Evolutionary conservation across 2,888 invertebrate genomes (phyloP), one percentile per base, ranked within the genome.

Genomic region (Cantharis flavilabris): DNA sequence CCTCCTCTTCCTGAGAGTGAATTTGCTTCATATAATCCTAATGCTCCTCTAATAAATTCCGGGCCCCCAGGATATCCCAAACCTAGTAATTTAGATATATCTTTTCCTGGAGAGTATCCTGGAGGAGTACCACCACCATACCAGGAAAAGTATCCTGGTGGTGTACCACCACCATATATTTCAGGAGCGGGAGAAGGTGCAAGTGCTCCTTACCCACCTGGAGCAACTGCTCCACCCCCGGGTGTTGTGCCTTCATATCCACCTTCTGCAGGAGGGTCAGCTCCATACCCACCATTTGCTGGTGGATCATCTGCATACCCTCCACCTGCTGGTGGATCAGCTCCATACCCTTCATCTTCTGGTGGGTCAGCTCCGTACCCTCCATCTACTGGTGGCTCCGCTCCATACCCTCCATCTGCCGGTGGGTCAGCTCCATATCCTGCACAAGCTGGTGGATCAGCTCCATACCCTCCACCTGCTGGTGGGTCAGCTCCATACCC

Each of bases 301-400:
- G 49, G 49, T 14, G 74, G 76, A 16, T 28, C 76, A 64, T 63
- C 16, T 13, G 20, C 73, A 16, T 70, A 71, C 26, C 74, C 77
- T 20, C 28, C 49, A 63, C n/a, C 72, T 62, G 70, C 71, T n/a
- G 49, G 49, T 14, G 75, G 76, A 16, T 28, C 76, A 64, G 63
- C n/a, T 13, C 28, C 71, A 30, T 62, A 28, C 18, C 26, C 70
- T 62, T n/a, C 69, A 49, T 20, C 76, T 62, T 49, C 71, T 2
- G 49, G 49, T 18, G 75, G 76, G 11, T 20, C 76, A 69, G 49
- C 16, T 13, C 16, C 73, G 16, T 70, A 73, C 26, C 76, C 77
- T 20, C 18, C 49, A 3, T 5, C 4, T 33, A 13, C 65, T 65
- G 65, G 65, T 13, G 16, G 65, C 2, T 11, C 65, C 1, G 11